Evolutionary conservation across 2,113 vertebrate species (phyloP).

Genomic region (Cyanoderma ruficeps): DNA sequence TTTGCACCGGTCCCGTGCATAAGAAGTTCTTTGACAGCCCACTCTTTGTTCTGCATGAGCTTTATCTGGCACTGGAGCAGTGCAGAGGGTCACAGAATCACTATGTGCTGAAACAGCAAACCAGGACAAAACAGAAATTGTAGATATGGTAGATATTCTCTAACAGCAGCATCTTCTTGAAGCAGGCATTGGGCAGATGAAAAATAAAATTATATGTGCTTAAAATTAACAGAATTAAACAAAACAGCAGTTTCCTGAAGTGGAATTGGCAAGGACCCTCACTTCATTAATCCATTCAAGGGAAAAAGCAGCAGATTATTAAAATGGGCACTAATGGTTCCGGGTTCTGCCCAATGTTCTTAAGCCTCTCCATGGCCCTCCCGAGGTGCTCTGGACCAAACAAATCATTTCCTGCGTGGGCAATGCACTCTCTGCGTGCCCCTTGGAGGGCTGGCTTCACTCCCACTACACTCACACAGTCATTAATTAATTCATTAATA

Average conservation of each 20-base stretch:
- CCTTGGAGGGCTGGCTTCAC: neutral
- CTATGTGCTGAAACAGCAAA: neutral
- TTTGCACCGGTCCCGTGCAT: neutral
- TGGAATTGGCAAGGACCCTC: neutral
- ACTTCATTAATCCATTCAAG: neutral
- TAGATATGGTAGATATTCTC: neutral
- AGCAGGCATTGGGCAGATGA: neutral
- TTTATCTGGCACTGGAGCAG: neutral
- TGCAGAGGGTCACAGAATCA: neutral
- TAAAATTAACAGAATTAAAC: neutral
- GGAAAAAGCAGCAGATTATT: neutral
- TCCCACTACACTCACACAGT: neutral
- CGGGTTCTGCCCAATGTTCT: neutral
- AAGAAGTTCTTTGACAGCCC: neutral
- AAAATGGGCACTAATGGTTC: neutral
- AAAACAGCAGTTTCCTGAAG: neutral
- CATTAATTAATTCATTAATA: neutral
- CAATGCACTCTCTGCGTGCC: neutral
- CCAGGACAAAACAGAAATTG: neutral
- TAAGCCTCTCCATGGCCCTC: neutral
- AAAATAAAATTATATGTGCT: neutral
- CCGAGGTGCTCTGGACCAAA: neutral
- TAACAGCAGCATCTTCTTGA: neutral
- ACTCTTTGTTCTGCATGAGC: neutral
- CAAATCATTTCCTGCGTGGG: neutral